A percentile compares a stretch with the other conserved stretches of the same genome.
Evolutionary conservation across 2,113 vertebrate genomes (phyloP).

Genomic region (Tyto alba): DNA sequence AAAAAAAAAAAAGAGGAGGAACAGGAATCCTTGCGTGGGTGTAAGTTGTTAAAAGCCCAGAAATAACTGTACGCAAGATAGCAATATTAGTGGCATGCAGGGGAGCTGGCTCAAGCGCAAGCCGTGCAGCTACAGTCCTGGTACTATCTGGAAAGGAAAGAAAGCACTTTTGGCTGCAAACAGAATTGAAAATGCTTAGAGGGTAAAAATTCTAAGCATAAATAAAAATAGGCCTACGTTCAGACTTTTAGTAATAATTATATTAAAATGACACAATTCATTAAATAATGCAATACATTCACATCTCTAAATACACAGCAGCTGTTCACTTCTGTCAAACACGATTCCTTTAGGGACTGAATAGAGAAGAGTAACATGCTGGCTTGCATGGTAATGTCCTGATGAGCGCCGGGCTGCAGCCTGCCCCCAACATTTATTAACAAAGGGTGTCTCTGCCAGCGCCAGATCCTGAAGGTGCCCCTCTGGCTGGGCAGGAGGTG

Average conservation of each 20-base stretch:
- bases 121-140: neutral
- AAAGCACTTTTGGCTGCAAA: neutral
- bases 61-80: neutral
- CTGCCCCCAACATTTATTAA: neutral
- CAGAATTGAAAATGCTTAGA: slow-evolving; percentile 15
- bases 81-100: neutral
- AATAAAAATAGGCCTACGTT: slow-evolving; percentile 49
- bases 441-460: neutral
- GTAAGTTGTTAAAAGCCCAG: neutral
- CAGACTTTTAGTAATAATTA: slow-evolving; percentile 54
- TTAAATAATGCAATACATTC: slow-evolving; percentile 60
- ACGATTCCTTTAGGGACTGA: slow-evolving; percentile 46
- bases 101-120: neutral
- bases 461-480: neutral
- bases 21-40: neutral
- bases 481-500: neutral
- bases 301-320: slow-evolving; percentile 66
- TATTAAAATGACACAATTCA: slow-evolving; percentile 65
- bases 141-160: neutral
- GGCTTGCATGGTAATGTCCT: slow-evolving; percentile 52
- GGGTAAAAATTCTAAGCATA: slow-evolving; percentile 25
- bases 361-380: neutral
- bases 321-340: slow-evolving; percentile 61
- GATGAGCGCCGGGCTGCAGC: neutral
- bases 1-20: neutral